Base-by-base conservation (phyloP, 1,140 invertebrate genomes). In the Drosophila willistoni region DNA sequence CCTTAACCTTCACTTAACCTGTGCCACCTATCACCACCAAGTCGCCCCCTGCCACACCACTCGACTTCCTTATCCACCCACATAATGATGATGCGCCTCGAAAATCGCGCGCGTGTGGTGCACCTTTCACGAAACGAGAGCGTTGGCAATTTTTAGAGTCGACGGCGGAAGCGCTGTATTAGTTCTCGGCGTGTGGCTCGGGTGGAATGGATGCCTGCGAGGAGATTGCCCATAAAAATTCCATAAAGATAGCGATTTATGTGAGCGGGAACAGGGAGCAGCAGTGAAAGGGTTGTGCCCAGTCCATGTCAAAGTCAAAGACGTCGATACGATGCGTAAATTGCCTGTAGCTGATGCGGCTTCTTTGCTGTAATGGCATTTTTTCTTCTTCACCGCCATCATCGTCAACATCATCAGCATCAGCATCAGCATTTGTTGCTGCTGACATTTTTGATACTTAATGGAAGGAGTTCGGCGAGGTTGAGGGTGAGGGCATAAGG, bases 201-300 rank as follows among this genome's bases (percentile, higher is more conserved):
- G 33, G 29, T 72, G 76, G 68, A 64, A 60, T 71, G 71, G 68
- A 84, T 81, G 84, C 84, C 85, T 89, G 81, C 84, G 64, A 91
- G 89, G 89, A 91, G 89, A 91, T 91, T 91, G 89, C 79, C 89
- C 89, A 91, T 91, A 91, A 91, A 91, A 91, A 91, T 91, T 91
- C 89, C 89, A 91, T 91, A 91, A 91, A 91, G 89, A 91, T 91
- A 91, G 76, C 89, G 89, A 91, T 91, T 91, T 91, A 91, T 91
- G 82, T 72, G 59, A 69, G 56, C 44, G 44, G 44, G 44, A 51
- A 17, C 14, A 44, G n/a, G 34, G 29, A 29, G 34, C 34, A 14
- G 61, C 71, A 29, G 76, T 72, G 71, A 87, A 87, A 89, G 84
- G 84, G 84, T 89, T 89, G 84, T 89, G 84, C 67, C 83, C 64